phyloP scores from a whole-genome alignment of 2,888 invertebrate genomes.

The Lithophane socia region DNA sequence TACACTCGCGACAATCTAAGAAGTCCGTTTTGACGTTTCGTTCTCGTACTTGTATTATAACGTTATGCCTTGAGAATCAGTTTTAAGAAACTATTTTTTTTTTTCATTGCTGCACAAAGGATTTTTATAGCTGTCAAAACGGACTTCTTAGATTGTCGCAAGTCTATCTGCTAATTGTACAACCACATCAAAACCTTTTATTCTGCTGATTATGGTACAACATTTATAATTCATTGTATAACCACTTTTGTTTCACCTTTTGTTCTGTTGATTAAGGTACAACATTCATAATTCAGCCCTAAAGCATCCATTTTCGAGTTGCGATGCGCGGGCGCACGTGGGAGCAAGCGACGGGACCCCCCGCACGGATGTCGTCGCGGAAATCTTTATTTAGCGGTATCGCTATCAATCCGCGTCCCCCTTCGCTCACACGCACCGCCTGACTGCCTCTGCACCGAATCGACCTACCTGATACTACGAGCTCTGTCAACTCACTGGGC shows the following conservation, averaged over 20 bases:
- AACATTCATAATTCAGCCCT: background rate
- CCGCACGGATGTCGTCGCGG: constrained; percentile 87
- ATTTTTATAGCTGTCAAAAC: too few relatives aligned
- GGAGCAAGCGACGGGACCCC: constrained; percentile 67
- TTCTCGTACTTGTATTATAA: too few relatives aligned
- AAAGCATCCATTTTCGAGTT: constrained; percentile 42
- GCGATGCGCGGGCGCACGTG: constrained; percentile 61
- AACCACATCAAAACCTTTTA: background rate
- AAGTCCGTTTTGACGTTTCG: too few relatives aligned
- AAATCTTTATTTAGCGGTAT: constrained; percentile 89
- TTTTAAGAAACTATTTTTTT: too few relatives aligned
- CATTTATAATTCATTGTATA: background rate
- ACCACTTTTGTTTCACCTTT: too few relatives aligned
- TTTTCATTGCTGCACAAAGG: too few relatives aligned
- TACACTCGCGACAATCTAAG: too few relatives aligned
- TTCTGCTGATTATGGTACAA: background rate
- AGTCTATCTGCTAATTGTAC: too few relatives aligned
- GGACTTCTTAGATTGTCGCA: too few relatives aligned
- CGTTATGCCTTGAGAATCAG: too few relatives aligned
- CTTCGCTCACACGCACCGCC: constrained; percentile 85
- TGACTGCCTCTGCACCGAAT: constrained; percentile 48
- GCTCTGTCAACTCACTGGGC: background rate
- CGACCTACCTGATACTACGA: constrained; percentile 32
- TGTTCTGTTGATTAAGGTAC: too few relatives aligned
- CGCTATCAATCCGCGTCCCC: constrained; percentile 82